These are phyloP conservation scores for Drosophila kanapiae DNA, from an alignment of 1,140 invertebrate genomes.

Conservation along the genomic window DNA sequence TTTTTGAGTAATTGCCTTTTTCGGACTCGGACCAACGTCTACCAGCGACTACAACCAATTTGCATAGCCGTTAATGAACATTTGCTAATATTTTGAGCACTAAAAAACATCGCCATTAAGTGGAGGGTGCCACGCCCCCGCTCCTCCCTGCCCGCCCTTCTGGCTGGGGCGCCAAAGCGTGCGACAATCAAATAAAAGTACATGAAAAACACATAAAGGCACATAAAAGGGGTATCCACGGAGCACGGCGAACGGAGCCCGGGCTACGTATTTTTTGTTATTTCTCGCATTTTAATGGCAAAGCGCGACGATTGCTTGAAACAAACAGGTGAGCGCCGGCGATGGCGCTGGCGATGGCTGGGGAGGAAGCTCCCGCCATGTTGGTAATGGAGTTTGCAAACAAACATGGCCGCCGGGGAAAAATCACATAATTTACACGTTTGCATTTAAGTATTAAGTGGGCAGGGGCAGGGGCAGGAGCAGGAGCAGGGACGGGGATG, in stretches of 20 bases:
- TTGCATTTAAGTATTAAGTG: conserved; percentile 84
- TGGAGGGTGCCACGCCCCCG: conserved; percentile 8
- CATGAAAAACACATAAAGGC: conserved; percentile 80
- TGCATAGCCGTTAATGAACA: conserved; percentile 82
- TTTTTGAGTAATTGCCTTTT: conserved; percentile 71
- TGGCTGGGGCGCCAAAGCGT: conserved; percentile 64
- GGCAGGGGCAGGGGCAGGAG: conserved; percentile 28
- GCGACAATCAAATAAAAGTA: conserved; percentile 84
- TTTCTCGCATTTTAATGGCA: conserved; percentile 67
- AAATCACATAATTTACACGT: conserved; percentile 84
- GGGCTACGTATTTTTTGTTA: conserved; percentile 33
- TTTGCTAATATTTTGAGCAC: conserved; percentile 83
- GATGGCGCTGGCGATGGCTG: neutral
- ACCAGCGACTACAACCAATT: conserved; percentile 62
- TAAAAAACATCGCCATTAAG: conserved; percentile 75
- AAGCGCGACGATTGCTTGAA: conserved; percentile 78
- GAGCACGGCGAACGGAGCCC: conserved; percentile 18
- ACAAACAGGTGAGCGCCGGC: conserved; percentile 66
- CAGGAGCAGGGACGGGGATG: neutral
- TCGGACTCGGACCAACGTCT: conserved; percentile 21
- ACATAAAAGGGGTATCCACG: conserved; percentile 65
- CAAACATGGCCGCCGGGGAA: conserved; percentile 82
- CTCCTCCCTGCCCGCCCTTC: neutral
- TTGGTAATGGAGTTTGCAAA: conserved; percentile 83
- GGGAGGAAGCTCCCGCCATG: conserved; percentile 70